Conservation (phyloP, 1,140 invertebrate genomes). For the Hyles euphorbiae region DNA sequence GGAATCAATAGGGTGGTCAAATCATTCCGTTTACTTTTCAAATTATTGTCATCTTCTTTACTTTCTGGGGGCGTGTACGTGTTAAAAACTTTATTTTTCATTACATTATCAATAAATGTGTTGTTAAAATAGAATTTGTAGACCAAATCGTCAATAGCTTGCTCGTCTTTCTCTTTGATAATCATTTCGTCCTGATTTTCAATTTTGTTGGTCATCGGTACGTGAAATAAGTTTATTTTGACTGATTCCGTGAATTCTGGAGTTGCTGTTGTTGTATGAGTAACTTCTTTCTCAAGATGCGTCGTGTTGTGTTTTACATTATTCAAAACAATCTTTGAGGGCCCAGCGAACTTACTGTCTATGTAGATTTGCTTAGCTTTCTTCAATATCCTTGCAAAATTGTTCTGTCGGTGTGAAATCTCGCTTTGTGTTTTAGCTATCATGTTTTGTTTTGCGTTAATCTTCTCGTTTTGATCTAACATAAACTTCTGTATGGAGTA, state of each 20-base stretch:
- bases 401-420: slow-evolving; percentile 54
- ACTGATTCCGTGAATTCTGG: slow-evolving; percentile 39
- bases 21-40: slow-evolving; percentile 47
- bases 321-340: slow-evolving; percentile 16
- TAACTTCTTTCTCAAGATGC: slow-evolving; percentile 13
- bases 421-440: slow-evolving; percentile 58
- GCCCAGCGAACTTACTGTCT: slow-evolving; percentile 23
- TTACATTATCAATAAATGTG: slow-evolving; percentile 56
- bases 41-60: slow-evolving; percentile 19
- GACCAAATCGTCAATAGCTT: slow-evolving; percentile 56
- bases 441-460: slow-evolving; percentile 51
- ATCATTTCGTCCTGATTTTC: slow-evolving; percentile 47
- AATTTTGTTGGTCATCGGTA: slow-evolving; percentile 33
- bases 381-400: slow-evolving; percentile 54
- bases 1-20: slow-evolving; percentile 45
- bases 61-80: slow-evolving; percentile 26
- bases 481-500: slow-evolving; percentile 56
- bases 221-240: slow-evolving; percentile 58
- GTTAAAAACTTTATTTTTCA: slow-evolving; percentile 49
- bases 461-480: slow-evolving; percentile 58
- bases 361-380: slow-evolving; percentile 47
- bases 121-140: slow-evolving; percentile 69
- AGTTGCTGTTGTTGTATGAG: slow-evolving; percentile 16
- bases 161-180: slow-evolving; percentile 53
- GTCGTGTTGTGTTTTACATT: slow-evolving; percentile 17